Percentiles rank a stretch among this genome's conserved stretches.
Evolutionary conservation across 2,113 vertebrate species (phyloP).

Genomic region (Elephantulus edwardii): DNA sequence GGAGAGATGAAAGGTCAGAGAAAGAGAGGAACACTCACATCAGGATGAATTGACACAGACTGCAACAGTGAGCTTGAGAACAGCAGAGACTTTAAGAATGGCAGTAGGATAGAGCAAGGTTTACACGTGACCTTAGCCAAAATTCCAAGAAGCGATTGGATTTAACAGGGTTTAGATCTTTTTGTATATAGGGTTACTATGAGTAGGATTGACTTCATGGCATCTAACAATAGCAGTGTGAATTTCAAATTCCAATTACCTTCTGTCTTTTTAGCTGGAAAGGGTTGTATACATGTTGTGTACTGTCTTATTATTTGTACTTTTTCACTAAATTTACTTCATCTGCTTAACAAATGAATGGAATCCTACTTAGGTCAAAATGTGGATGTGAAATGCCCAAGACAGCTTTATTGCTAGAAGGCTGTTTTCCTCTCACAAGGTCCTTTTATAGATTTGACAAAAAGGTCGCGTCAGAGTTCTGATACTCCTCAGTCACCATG

Average conservation of each 20-base stretch:
- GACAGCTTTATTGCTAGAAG: not conserved
- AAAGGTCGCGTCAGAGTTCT: not conserved
- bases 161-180: too few relatives aligned
- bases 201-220: too few relatives aligned
- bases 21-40: too few relatives aligned
- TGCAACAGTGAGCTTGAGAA: too few relatives aligned
- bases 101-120: too few relatives aligned
- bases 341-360: not conserved
- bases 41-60: too few relatives aligned
- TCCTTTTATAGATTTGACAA: not conserved
- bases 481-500: not conserved
- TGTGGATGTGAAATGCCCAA: not conserved
- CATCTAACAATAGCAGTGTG: too few relatives aligned
- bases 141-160: too few relatives aligned
- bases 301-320: not conserved
- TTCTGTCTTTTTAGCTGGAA: not conserved
- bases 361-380: constrained; percentile 17
- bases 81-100: too few relatives aligned
- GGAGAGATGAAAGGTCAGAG: too few relatives aligned
- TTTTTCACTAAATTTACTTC: not conserved
- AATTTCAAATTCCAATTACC: not conserved
- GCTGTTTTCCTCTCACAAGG: not conserved
- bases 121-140: too few relatives aligned
- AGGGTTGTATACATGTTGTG: not conserved
- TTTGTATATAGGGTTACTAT: too few relatives aligned